Percentiles rank a stretch among this genome's conserved stretches.
phyloP scores from a whole-genome alignment of 2,888 invertebrate species.

The Drepanosiphum platanoidis region DNA sequence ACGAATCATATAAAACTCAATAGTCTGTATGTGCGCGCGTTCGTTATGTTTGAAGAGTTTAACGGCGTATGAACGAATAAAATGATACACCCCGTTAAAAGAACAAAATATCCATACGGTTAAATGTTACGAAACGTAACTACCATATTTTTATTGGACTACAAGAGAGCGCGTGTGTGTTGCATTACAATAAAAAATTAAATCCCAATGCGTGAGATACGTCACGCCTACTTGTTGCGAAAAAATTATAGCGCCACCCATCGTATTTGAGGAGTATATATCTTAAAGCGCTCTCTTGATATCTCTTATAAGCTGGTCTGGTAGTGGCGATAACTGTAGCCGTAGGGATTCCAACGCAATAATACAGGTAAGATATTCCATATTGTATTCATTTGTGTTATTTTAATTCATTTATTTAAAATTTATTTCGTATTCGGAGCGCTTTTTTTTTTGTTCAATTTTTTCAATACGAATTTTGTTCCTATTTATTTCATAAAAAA shows the following conservation, averaged over 20 bases:
- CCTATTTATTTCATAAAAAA: not conserved
- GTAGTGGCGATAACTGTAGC: constrained; percentile 56
- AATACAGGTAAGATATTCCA: constrained; percentile 51
- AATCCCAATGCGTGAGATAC: constrained; percentile 39
- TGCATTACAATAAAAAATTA: constrained; percentile 55
- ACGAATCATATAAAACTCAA: constrained; percentile 29
- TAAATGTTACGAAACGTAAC: constrained; percentile 14
- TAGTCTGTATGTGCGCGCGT: constrained; percentile 8
- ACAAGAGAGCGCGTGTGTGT: not conserved
- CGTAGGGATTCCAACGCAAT: constrained; percentile 44
- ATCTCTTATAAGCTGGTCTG: constrained; percentile 45
- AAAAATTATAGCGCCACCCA: constrained; percentile 58
- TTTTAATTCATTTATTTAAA: not conserved
- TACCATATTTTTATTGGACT: constrained; percentile 37
- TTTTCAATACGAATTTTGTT: not conserved
- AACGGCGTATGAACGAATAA: constrained; percentile 36
- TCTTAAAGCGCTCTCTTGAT: constrained; percentile 56
- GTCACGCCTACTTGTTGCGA: constrained; percentile 61
- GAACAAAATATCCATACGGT: constrained; percentile 15
- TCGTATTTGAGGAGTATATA: constrained; percentile 47
- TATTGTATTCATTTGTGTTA: not conserved
- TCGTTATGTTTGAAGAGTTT: constrained; percentile 30
- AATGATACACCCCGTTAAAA: constrained; percentile 12
- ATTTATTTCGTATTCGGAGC: no score
- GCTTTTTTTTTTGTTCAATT: no score